Evolutionary conservation across 1,140 invertebrate species (phyloP).

Genomic region (Probaryconus sp.): DNA sequence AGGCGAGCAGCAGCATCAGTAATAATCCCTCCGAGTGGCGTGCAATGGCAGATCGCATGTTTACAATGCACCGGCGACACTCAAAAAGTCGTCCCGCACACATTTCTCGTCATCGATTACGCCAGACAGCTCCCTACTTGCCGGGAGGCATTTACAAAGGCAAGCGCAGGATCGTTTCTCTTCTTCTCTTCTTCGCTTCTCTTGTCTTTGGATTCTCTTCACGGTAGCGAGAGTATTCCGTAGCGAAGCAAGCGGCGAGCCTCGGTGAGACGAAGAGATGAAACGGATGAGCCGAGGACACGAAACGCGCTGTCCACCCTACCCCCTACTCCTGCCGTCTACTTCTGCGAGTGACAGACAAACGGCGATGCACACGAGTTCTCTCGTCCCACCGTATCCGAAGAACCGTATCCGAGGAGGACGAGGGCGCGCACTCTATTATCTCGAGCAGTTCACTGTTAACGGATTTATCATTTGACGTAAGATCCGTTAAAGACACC

Average conservation of each 20-base stretch:
- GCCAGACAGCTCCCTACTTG: constrained; percentile 42
- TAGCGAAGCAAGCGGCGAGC: constrained; percentile 29
- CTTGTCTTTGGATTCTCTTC: no score
- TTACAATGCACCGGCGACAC: constrained; percentile 53
- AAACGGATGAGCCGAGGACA: constrained; percentile 31
- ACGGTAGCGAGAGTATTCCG: constrained; percentile 30
- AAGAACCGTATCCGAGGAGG: constrained; percentile 35
- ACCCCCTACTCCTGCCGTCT: no score
- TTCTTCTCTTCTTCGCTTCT: no score
- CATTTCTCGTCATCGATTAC: constrained; percentile 57
- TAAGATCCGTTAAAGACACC: not conserved
- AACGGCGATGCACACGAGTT: constrained; percentile 17
- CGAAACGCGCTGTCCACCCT: constrained; percentile 1
- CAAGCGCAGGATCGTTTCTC: constrained; percentile 36
- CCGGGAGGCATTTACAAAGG: constrained; percentile 52
- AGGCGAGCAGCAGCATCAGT: constrained; percentile 60
- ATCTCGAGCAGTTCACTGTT: constrained; percentile 44
- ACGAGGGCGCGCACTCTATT: constrained; percentile 49
- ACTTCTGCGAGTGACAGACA: constrained; percentile 20
- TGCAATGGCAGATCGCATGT: constrained; percentile 63
- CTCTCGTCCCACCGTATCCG: constrained; percentile 38
- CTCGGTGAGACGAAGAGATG: no score
- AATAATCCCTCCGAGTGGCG: constrained; percentile 51
- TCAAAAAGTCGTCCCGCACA: constrained; percentile 47
- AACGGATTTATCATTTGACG: constrained; percentile 26